Percentiles rank a stretch among this genome's conserved stretches.
Evolutionary conservation across 2,888 invertebrate genomes (phyloP).

Genomic region (Eupeodes luniger): DNA sequence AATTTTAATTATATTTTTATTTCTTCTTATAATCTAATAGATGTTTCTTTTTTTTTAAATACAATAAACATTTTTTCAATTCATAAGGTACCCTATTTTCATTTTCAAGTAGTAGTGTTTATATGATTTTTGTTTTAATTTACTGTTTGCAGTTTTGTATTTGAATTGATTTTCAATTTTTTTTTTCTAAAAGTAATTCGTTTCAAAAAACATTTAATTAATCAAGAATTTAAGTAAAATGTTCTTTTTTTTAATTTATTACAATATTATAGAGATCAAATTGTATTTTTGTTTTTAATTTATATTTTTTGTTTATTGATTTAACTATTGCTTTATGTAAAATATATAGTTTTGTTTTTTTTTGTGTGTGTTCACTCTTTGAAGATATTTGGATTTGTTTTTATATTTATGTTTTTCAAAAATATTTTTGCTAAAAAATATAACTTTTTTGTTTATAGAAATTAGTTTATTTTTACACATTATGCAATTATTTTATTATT

Average conservation of each 20-base stretch:
- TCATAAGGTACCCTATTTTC: slow-evolving; percentile 50
- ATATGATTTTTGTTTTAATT: neutral
- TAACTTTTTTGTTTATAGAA: no score
- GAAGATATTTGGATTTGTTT: neutral
- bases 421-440: neutral
- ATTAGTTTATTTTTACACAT: no score
- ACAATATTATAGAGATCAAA: slow-evolving; percentile 26
- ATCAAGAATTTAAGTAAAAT: slow-evolving; percentile 15
- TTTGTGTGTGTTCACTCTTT: neutral
- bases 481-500: neutral
- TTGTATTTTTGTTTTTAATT: slow-evolving; percentile 12
- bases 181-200: slow-evolving; percentile 48
- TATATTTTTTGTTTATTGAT: slow-evolving; percentile 3
- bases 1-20: neutral
- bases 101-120: slow-evolving; percentile 27
- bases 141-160: neutral
- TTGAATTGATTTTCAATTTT: neutral
- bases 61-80: neutral
- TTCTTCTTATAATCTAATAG: neutral
- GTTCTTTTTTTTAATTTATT: slow-evolving; percentile 22
- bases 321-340: neutral
- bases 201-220: slow-evolving; percentile 44
- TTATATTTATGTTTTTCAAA: neutral
- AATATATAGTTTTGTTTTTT: neutral
- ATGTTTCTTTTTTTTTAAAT: neutral